Evolutionary conservation across 2,797 vertebrate species (phyloP), one percentile per base, ranked within the genome.

Genomic region (Coluber constrictor): DNA sequence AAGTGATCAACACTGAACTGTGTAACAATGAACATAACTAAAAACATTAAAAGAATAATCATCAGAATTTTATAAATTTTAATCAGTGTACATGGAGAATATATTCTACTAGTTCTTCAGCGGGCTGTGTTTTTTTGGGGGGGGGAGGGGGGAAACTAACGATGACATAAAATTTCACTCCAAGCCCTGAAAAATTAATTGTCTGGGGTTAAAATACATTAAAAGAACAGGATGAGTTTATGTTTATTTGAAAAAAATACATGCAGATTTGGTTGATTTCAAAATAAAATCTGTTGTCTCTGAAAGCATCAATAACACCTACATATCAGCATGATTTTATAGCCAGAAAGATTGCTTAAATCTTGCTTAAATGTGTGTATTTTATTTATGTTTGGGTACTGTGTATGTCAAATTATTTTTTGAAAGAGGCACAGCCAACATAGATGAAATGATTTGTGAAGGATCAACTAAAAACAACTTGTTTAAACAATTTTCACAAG

Each of bases 81-180:
- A 29, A 47, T 16, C 47, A 47, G 11, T 93, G 55, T 3, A 63
- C n/a, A 29, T 70, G 16, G 89, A 11, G 0, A 18, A 92, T 94
- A 86, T 47, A 79, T 92, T 47, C 37, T 92, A 5, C 90, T 93
- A 79, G 86, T 47, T 37, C 88, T 32, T 91, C 66, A 61, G 70
- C 2, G 7, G 91, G 37, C 63, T 93, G 11, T 63, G 66, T 5
- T n/a, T 0, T 1, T 32, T 89, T 89, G 91, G 56, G 92, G 93
- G 55, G 37, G 29, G 56, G 92, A 93, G 55, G 37, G 29, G 25
- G 27, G 32, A 89, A 89, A 32, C 29, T 23, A 88, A 32, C 20
- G 2, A 13, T 54, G 29, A 32, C 51, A 61, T 51, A 25, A 16
- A 51, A 16, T 10, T 43, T 87, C 16, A 57, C 20, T 79, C 61